phyloP scores from a whole-genome alignment of 35 echinoderm and acorn worm genomes.

The Apostichopus parvimensis region DNA sequence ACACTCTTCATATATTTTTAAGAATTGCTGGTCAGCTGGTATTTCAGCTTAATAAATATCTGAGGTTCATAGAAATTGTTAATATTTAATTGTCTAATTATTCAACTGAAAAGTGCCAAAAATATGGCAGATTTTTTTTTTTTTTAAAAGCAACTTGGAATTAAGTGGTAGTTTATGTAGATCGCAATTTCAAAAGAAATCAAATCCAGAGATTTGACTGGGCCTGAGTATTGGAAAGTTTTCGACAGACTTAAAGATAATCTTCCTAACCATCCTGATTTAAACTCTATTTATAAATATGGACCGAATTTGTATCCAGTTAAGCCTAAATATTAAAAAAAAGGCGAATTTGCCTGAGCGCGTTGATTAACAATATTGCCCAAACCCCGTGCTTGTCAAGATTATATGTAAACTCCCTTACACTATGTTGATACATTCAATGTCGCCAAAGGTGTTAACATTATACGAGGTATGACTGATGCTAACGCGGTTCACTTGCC shows the following conservation, averaged over 20 bases:
- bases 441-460: too few relatives aligned
- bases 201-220: slow-evolving; percentile 26
- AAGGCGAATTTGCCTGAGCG: too few relatives aligned
- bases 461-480: too few relatives aligned
- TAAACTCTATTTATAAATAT: slow-evolving; percentile 21
- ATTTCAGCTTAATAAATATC: slow-evolving; percentile 20
- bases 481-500: too few relatives aligned
- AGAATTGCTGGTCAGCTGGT: slow-evolving; percentile 38
- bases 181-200: slow-evolving; percentile 28
- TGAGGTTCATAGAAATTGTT: slow-evolving; percentile 30
- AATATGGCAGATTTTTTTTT: slow-evolving; percentile 20
- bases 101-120: slow-evolving; percentile 30
- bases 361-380: too few relatives aligned
- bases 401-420: too few relatives aligned
- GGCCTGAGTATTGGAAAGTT: slow-evolving; percentile 22
- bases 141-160: slow-evolving; percentile 8
- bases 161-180: slow-evolving; percentile 40
- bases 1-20: slow-evolving; percentile 33
- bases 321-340: too few relatives aligned
- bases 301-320: slow-evolving; percentile 13
- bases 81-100: neutral
- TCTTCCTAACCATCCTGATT: slow-evolving; percentile 27
- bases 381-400: too few relatives aligned
- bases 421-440: too few relatives aligned
- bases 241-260: neutral